These are phyloP conservation scores for Blastobasis lacticolella DNA, from an alignment of 2,888 invertebrate species.

Conservation along the genomic window DNA sequence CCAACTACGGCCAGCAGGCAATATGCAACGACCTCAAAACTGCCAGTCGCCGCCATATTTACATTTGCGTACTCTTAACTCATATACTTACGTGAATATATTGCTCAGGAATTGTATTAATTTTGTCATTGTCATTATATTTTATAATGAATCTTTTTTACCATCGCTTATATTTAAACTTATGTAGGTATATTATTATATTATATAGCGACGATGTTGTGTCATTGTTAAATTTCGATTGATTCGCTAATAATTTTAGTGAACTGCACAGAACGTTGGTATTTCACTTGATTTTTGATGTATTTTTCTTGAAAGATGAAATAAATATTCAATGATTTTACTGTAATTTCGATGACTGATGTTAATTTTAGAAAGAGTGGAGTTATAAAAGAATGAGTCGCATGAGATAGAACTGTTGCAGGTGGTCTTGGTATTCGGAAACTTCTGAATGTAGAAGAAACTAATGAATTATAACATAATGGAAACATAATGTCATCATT, in stretches of 20 bases:
- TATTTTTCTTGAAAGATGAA: constrained; percentile 56
- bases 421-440: too few species aligned
- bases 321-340: constrained; percentile 61
- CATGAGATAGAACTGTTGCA: constrained; percentile 20
- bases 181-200: constrained; percentile 20
- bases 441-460: too few species aligned
- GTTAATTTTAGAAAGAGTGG: constrained; percentile 42
- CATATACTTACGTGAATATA: constrained; percentile 16
- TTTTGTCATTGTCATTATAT: constrained; percentile 48
- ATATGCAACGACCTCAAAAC: not conserved
- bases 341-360: constrained; percentile 56
- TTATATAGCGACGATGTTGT: constrained; percentile 40
- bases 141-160: constrained; percentile 47
- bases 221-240: constrained; percentile 59
- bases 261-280: constrained; percentile 72
- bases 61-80: not conserved
- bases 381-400: constrained; percentile 12
- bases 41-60: not conserved
- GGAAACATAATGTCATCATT: too few species aligned
- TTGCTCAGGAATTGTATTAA: constrained; percentile 72
- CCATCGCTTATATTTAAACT: constrained; percentile 45
- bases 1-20: not conserved
- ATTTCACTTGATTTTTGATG: constrained; percentile 71
- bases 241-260: constrained; percentile 57
- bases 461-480: too few species aligned